These are phyloP conservation scores for Leucophenga varia DNA, from an alignment of 1,140 invertebrate genomes.

Conservation along the genomic window DNA sequence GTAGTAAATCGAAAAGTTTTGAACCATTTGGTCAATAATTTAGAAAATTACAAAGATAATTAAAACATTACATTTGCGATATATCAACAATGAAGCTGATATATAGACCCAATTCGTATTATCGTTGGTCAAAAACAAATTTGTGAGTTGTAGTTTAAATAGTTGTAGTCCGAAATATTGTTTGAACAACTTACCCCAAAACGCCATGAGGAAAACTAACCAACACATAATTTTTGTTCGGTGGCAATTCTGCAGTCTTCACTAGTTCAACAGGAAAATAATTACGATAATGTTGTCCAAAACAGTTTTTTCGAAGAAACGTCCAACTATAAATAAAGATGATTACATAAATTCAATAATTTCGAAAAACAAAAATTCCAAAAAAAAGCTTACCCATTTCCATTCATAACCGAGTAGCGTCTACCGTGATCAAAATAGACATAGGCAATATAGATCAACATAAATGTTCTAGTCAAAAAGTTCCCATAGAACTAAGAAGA, in stretches of 20 bases:
- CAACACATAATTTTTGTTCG: slow-evolving; percentile 82
- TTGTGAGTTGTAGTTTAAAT: too few species aligned
- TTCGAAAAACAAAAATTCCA: background rate
- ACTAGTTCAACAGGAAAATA: slow-evolving; percentile 85
- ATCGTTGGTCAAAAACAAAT: background rate
- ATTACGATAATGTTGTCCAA: slow-evolving; percentile 74
- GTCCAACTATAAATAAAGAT: slow-evolving; percentile 59
- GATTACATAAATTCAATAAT: background rate
- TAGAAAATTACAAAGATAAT: too few species aligned
- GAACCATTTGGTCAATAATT: too few species aligned
- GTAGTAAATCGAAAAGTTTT: too few species aligned
- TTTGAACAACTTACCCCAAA: slow-evolving; percentile 49
- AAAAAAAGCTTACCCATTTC: slow-evolving; percentile 35
- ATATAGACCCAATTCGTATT: too few species aligned
- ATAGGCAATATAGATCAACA: slow-evolving; percentile 11
- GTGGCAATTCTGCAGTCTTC: slow-evolving; percentile 78
- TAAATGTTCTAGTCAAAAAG: background rate
- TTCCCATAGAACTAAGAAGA: slow-evolving; percentile 13
- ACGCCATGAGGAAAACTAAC: slow-evolving; percentile 90
- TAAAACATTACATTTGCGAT: too few species aligned
- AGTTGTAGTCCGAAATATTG: too few species aligned
- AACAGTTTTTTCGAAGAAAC: slow-evolving; percentile 62
- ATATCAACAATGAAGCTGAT: too few species aligned
- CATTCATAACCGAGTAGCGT: slow-evolving; percentile 5
- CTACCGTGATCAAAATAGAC: slow-evolving; percentile 14